Conservation (phyloP, 2,888 invertebrate species). For the Polietes domitor region DNA sequence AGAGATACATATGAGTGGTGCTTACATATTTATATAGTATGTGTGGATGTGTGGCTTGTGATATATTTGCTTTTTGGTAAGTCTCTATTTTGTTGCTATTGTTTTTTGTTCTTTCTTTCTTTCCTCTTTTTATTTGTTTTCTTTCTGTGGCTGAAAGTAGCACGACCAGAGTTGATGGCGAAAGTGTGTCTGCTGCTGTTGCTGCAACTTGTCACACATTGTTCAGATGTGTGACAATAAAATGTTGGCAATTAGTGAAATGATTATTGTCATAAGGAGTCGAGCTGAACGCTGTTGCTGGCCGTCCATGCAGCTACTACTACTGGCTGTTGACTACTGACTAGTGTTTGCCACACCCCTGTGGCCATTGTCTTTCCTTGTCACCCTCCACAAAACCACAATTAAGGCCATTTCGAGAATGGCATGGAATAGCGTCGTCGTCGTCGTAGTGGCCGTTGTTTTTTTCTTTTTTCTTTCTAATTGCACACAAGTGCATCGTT, state of each 20-base stretch:
- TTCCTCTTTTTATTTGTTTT: not conserved
- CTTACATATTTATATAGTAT: not conserved
- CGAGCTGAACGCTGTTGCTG: no score
- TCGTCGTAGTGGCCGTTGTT: slow-evolving; percentile 22
- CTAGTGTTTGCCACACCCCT: not conserved
- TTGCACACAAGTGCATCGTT: slow-evolving; percentile 57
- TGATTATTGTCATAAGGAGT: slow-evolving; percentile 58
- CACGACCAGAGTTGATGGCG: slow-evolving; percentile 35
- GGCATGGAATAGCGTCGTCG: slow-evolving; percentile 30
- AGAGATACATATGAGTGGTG: not conserved
- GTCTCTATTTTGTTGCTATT: not conserved
- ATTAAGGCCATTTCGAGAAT: slow-evolving; percentile 59
- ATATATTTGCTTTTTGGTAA: not conserved
- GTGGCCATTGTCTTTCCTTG: not conserved
- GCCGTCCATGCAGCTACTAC: slow-evolving; percentile 15
- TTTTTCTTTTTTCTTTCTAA: slow-evolving; percentile 35
- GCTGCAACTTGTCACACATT: slow-evolving; percentile 57
- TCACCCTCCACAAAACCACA: slow-evolving; percentile 15
- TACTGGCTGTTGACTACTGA: slow-evolving; percentile 17
- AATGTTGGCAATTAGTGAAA: slow-evolving; percentile 65
- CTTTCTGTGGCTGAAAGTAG: slow-evolving; percentile 31
- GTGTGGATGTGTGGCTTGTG: not conserved
- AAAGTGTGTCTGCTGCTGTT: slow-evolving; percentile 41
- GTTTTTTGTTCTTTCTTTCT: not conserved
- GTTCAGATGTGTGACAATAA: slow-evolving; percentile 61